Evolutionary conservation across 1,140 invertebrate species (phyloP), one percentile per base, ranked within the genome.

Genomic region (Conus betulinus): DNA sequence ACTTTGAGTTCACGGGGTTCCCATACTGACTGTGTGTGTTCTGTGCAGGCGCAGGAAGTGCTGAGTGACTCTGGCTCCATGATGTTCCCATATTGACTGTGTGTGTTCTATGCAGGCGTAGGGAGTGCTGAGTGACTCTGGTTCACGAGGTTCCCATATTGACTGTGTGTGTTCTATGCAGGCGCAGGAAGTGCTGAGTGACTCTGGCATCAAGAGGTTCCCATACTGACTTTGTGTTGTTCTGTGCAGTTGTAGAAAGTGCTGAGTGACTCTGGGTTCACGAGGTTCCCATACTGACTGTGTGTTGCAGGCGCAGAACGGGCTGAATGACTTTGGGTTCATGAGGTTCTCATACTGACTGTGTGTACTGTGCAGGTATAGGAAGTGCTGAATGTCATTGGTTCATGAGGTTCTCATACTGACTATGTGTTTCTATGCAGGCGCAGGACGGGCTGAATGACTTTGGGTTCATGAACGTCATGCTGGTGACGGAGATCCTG

Each of bases 401-500:
- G 39, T 39, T 39, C 39, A 39, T 39, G 39, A 39, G 39, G 39
- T 39, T 39, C 39, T 39, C 39, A 39, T 39, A 39, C 39, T 39
- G 17, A 23, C 6, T 82, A 0, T 39, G 39, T 39, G 39, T 39
- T 39, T 39, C 39, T 39, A 39, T 39, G 82, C 83, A 67, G 83
- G 83, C 27, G 57, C 25, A 20, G 5, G 51, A 67, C 17, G 23
- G n/a, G 39, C 17, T 84, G 27, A 84, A 23, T 57, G 55, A 25
- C n/a, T 23, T 10, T 23, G 83, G 25, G 11, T 8, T 20, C 13
- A 53, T 78, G 71, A 53, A 51, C 51, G 0, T 87, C 6, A n/a
- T 20, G 17, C 51, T 78, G 52, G 85, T 87, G 71, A 78, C 71
- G 52, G 71, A 79, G 7, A 27, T 78, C 71, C 52, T 87, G 85